These are phyloP conservation scores for Oscheius sp. DNA, from an alignment of 2,888 invertebrate genomes.

Conservation along the genomic window DNA sequence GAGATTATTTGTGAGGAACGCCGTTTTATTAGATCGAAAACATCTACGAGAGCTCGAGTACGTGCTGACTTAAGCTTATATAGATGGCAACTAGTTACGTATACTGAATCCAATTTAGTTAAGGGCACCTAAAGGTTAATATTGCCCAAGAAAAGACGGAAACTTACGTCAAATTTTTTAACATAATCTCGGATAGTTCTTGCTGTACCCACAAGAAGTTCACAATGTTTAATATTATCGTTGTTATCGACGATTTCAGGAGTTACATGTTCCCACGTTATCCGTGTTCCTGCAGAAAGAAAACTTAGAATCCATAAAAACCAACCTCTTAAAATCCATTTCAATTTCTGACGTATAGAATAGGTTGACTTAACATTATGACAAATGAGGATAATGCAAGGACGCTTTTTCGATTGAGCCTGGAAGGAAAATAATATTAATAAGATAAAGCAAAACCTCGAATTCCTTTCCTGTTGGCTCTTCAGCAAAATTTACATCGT, in stretches of 20 bases:
- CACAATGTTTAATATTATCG: background rate
- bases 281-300: background rate
- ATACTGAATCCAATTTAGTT: conserved; percentile 1
- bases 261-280: background rate
- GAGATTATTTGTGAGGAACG: background rate
- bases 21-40: background rate
- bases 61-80: background rate
- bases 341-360: background rate
- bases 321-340: background rate
- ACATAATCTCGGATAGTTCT: background rate
- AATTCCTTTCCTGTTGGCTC: background rate
- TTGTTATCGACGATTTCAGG: background rate
- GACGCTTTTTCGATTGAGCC: background rate
- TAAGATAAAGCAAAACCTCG: background rate
- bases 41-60: background rate
- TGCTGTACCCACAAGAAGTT: background rate
- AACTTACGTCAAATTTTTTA: conserved; percentile 2
- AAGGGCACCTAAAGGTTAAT: background rate
- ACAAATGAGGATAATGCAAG: background rate
- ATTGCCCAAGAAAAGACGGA: background rate
- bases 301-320: background rate
- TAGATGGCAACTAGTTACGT: background rate
- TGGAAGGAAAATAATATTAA: background rate
- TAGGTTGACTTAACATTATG: background rate
- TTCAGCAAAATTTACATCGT: background rate